Conservation (phyloP, 2,888 invertebrate species). For the Stenodera caucasica region DNA sequence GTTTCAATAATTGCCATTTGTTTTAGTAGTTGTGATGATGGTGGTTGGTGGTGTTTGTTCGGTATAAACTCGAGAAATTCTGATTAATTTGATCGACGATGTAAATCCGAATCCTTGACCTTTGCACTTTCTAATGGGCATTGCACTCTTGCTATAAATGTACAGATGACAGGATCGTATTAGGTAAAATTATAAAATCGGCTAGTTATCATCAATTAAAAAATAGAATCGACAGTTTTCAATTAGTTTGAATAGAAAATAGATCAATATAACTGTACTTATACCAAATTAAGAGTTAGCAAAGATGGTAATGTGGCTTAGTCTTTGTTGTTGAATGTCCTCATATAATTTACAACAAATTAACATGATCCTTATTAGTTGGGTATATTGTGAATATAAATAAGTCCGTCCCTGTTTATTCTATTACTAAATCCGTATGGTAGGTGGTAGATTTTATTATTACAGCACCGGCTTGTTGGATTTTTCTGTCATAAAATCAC, state of each 20-base stretch:
- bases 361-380: background rate
- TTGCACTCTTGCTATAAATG: slow-evolving; percentile 37
- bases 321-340: background rate
- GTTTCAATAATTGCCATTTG: background rate
- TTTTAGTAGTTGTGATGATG: background rate
- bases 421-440: background rate
- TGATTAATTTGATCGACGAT: slow-evolving; percentile 15
- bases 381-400: background rate
- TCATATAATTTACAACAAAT: background rate
- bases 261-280: background rate
- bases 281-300: background rate
- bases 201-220: background rate
- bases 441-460: slow-evolving; percentile 17
- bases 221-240: background rate
- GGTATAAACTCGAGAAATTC: slow-evolving; percentile 1
- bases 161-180: slow-evolving; percentile 9
- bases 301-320: background rate
- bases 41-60: background rate
- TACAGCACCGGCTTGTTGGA: slow-evolving; percentile 1
- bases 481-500: background rate
- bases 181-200: slow-evolving; percentile 6
- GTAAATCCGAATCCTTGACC: slow-evolving; percentile 42
- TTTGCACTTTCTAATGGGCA: slow-evolving; percentile 48
- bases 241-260: background rate
- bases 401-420: slow-evolving; percentile 1